These are phyloP conservation scores for Hemiprocne comata DNA, from an alignment of 2,113 vertebrate genomes.

Conservation along the genomic window DNA sequence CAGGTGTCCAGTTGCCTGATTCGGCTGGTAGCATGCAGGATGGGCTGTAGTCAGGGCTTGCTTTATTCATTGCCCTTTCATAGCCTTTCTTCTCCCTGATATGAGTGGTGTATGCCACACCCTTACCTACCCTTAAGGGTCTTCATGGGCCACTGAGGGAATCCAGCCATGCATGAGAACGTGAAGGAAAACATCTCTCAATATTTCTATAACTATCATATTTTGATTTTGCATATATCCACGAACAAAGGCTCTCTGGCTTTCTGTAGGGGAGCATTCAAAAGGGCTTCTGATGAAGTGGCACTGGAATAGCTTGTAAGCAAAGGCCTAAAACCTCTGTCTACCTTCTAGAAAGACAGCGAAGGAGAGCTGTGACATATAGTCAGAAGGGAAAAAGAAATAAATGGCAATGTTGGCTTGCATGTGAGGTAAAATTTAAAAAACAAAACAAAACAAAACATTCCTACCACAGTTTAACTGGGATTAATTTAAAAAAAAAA, in stretches of 20 bases:
- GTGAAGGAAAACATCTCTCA: not conserved
- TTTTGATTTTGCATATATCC: not conserved
- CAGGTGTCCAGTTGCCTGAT: not conserved
- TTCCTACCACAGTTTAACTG: not conserved
- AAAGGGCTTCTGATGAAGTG: not conserved
- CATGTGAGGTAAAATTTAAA: not conserved
- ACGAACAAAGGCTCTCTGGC: not conserved
- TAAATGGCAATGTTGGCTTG: not conserved
- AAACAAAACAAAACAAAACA: not conserved
- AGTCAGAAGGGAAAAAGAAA: not conserved
- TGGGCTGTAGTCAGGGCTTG: not conserved
- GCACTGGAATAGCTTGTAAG: not conserved
- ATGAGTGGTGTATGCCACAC: not conserved
- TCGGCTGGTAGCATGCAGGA: not conserved
- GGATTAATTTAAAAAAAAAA: not conserved
- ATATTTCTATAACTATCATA: not conserved
- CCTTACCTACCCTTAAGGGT: not conserved
- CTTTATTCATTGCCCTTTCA: not conserved
- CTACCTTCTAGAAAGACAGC: not conserved
- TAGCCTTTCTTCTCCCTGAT: not conserved
- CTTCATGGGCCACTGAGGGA: not conserved
- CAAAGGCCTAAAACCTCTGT: not conserved
- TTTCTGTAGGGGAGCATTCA: not conserved
- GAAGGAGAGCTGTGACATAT: not conserved
- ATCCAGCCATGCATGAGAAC: not conserved